Percentiles rank a stretch among this genome's conserved stretches.
Conservation (phyloP, 2,113 vertebrate species). For the Morone chrysops region DNA sequence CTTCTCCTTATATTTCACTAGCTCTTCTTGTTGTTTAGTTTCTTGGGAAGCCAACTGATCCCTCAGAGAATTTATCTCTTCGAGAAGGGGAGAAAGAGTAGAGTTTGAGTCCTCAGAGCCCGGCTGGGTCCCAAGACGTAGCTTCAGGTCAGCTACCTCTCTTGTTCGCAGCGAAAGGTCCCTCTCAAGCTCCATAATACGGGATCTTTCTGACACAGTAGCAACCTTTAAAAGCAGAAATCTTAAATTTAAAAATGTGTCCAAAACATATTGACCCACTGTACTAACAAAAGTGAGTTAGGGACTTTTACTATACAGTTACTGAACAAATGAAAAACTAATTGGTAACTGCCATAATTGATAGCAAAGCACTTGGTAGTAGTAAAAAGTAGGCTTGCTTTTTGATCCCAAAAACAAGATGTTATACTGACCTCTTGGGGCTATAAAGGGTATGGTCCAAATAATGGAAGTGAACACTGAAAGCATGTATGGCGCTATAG, state of each 20-base stretch:
- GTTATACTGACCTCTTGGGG: slow-evolving; percentile 71
- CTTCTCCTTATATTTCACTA: slow-evolving; percentile 83
- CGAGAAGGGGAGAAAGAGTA: slow-evolving; percentile 86
- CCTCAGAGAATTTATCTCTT: slow-evolving; percentile 90
- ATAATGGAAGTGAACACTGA: slow-evolving; percentile 56
- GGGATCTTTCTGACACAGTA: slow-evolving; percentile 96
- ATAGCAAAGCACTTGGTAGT: slow-evolving; percentile 4
- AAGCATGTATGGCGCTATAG: slow-evolving; percentile 61
- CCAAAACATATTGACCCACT: slow-evolving; percentile 2
- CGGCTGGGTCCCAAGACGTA: slow-evolving; percentile 87
- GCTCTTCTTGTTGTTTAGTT: slow-evolving; percentile 84
- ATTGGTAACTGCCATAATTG: background rate
- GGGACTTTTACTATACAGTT: background rate
- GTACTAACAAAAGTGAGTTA: background rate
- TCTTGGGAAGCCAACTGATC: slow-evolving; percentile 86
- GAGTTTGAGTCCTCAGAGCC: slow-evolving; percentile 84
- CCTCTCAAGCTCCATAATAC: slow-evolving; percentile 96
- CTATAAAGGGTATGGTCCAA: slow-evolving; percentile 45
- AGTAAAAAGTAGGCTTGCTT: slow-evolving; percentile 1
- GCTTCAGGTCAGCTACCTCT: slow-evolving; percentile 90
- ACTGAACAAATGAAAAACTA: background rate
- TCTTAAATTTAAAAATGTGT: slow-evolving; percentile 44
- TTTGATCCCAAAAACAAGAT: slow-evolving; percentile 29
- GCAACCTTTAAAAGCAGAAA: slow-evolving; percentile 88
- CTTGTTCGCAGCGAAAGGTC: slow-evolving; percentile 89